phyloP scores from a whole-genome alignment of 2,888 invertebrate genomes.

The Salpingus planirostris region DNA sequence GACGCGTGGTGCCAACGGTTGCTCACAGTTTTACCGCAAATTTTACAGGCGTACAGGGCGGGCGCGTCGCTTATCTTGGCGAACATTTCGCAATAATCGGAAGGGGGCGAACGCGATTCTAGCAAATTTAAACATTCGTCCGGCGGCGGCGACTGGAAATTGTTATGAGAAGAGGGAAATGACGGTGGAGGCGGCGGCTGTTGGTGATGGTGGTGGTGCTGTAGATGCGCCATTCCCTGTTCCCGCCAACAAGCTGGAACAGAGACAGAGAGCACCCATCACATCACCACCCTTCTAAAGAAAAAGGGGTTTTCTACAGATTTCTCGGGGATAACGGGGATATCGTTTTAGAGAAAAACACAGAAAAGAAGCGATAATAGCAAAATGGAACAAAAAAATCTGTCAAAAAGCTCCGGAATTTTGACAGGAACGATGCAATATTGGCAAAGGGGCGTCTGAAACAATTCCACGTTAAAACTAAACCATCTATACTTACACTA shows the following conservation, averaged over 20 bases:
- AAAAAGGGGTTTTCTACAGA: too few relatives aligned
- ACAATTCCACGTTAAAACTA: too few relatives aligned
- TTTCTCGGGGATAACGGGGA: too few relatives aligned
- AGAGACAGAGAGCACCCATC: constrained; percentile 32
- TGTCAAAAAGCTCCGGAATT: too few relatives aligned
- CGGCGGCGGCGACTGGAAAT: too few relatives aligned
- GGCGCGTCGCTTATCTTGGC: constrained; percentile 27
- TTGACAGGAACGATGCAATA: too few relatives aligned
- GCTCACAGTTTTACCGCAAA: constrained; percentile 57
- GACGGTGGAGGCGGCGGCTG: constrained; percentile 4
- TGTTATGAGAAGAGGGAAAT: background rate
- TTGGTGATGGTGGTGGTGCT: constrained; percentile 6
- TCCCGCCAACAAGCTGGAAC: constrained; percentile 35
- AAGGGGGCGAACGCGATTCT: constrained; percentile 18
- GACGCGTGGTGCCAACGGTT: constrained; percentile 61
- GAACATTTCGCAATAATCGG: constrained; percentile 33
- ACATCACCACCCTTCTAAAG: constrained; percentile 28
- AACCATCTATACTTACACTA: too few relatives aligned
- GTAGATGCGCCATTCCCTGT: constrained; percentile 24
- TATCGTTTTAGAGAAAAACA: constrained; percentile 1
- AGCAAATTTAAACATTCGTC: too few relatives aligned
- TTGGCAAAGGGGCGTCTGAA: too few relatives aligned
- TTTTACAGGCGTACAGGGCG: constrained; percentile 49
- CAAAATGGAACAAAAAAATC: too few relatives aligned
- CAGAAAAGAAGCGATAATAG: background rate